Base-by-base conservation (phyloP, 1,140 invertebrate genomes). In the Ylistrum balloti region DNA sequence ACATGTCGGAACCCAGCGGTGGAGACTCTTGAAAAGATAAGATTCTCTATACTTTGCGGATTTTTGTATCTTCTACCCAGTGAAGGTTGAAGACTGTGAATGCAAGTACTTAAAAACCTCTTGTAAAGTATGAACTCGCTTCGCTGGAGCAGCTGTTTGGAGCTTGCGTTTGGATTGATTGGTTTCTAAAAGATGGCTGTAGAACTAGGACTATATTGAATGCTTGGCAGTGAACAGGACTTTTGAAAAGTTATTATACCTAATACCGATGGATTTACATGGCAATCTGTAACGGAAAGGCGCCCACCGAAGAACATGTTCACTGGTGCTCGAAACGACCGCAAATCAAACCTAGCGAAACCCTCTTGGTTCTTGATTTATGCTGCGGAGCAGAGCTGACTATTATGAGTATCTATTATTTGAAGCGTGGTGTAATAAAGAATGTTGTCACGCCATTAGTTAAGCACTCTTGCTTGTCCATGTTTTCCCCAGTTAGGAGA, bases 161-260 rank as follows among this genome's bases (percentile, higher is more conserved):
- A 11, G n/a, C 56, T n/a, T 74, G 28, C 56, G 5, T n/a, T n/a
- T 74, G 56, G 56, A 74, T 74, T 74, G 56, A 74, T 74, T 74
- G 22, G 56, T 28, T 74, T 74, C 56, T 74, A 74, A 74, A 5
- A 28, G 56, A 74, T 74, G 56, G 56, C 56, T 28, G n/a, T 74
- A 74, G 56, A 74, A 74, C 20, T 9, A 74, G 22, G 56, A 28
- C 56, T 74, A 28, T 74, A 74, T 74, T n/a, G 22, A 74, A 9
- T 74, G 56, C 28, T 28, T 74, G 56, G 28, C 56, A 74, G 56
- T 74, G 56, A 74, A 74, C 56, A 28, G 56, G 56, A 74, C 56
- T 74, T 28, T 74, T 74, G n/a, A 17, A 28, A 74, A 74, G 56
- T 74, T 74, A 74, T 74, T 74, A 74, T 28, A 74, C 56, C n/a